These are phyloP conservation scores for Geococcyx californianus DNA, from an alignment of 2,113 vertebrate species.

Conservation along the genomic window DNA sequence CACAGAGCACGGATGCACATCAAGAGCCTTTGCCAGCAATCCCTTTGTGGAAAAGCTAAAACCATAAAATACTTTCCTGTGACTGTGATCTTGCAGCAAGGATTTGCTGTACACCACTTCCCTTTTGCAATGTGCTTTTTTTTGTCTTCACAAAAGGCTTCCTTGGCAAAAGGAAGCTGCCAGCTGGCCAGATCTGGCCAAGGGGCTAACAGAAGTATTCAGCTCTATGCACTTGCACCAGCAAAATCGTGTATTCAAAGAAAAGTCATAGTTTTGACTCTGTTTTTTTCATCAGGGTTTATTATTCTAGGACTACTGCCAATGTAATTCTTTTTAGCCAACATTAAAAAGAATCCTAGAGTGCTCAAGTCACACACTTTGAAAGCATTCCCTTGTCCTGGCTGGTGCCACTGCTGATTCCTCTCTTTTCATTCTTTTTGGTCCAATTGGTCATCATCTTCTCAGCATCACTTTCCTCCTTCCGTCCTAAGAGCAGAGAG, in stretches of 20 bases:
- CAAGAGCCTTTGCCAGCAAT: background rate
- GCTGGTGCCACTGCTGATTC: background rate
- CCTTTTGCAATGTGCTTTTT: slow-evolving; percentile 4
- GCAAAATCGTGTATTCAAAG: slow-evolving; percentile 41
- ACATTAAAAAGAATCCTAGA: background rate
- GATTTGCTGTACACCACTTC: slow-evolving; percentile 30
- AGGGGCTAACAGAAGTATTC: slow-evolving; percentile 26
- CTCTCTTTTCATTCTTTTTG: background rate
- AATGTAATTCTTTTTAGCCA: background rate
- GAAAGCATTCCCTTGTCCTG: background rate
- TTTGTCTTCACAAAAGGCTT: slow-evolving; percentile 53
- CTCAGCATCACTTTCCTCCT: background rate
- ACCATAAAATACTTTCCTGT: background rate
- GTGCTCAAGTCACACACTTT: background rate
- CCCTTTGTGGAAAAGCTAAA: slow-evolving; percentile 1
- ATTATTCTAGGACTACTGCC: slow-evolving; percentile 17
- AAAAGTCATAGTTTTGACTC: slow-evolving; percentile 16
- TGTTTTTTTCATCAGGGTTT: background rate
- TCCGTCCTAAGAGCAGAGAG: background rate
- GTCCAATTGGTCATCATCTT: background rate
- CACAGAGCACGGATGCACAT: background rate
- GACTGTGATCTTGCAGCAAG: slow-evolving; percentile 29
- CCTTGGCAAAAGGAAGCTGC: slow-evolving; percentile 49
- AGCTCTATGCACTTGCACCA: background rate
- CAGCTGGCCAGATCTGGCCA: slow-evolving; percentile 50